Conservation (phyloP, 2,797 vertebrate genomes). For the Eulemur albifrons region DNA sequence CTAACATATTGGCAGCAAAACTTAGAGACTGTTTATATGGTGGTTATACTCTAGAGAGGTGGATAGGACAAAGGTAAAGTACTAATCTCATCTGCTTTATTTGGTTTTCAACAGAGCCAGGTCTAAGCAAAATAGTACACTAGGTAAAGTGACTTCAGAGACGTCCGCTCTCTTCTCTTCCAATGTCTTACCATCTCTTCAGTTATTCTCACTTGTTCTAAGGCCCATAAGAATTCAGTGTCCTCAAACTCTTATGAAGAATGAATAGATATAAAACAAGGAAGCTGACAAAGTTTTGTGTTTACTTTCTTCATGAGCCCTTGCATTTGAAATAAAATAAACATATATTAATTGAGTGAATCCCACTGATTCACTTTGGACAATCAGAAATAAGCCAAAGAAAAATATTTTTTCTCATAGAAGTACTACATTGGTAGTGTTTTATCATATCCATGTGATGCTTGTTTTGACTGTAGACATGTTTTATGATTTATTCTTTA, state of each 20-base stretch:
- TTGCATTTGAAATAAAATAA: background rate
- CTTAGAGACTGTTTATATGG: background rate
- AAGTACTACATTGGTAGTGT: background rate
- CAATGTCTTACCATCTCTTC: background rate
- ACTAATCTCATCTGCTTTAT: background rate
- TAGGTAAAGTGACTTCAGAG: background rate
- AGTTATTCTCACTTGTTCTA: background rate
- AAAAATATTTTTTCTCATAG: background rate
- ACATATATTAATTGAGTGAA: background rate
- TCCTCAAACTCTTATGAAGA: background rate
- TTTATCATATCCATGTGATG: background rate
- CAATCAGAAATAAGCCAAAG: background rate
- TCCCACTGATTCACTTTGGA: background rate
- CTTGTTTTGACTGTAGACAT: background rate
- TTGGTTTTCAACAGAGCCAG: background rate
- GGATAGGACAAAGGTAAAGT: background rate
- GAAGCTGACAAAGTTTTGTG: background rate
- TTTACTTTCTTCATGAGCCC: background rate
- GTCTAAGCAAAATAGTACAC: background rate
- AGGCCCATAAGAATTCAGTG: background rate
- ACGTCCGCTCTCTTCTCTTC: background rate
- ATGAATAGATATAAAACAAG: background rate
- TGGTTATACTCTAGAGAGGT: background rate
- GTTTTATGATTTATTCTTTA: background rate
- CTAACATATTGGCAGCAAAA: background rate